Base-by-base conservation (phyloP, 2,888 invertebrate genomes). In the Celastrina argiolus region DNA sequence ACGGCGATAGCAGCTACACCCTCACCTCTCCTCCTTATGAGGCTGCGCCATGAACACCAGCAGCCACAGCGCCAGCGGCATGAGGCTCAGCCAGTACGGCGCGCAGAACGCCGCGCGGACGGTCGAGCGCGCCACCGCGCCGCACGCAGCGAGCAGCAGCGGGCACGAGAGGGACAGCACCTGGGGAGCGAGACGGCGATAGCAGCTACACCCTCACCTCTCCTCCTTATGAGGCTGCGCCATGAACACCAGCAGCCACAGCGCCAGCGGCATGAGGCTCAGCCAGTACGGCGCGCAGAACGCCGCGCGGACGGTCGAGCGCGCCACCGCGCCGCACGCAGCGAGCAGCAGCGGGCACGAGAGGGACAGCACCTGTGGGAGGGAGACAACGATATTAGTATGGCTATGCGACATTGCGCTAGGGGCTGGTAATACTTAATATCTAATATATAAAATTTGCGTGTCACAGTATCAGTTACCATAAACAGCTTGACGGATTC, bases 201-300 rank as follows among this genome's bases (percentile, higher is more conserved):
- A 18, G 31, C 6, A 31, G 4, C 5, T 31, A 31, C 4, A 2
- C 26, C n/a, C 64, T 39, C 10, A 92, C 92, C 94, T 89, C 80
- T 95, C 95, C 77, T 97, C 98, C 92, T 99, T 99, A 81, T 99
- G 99, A 1, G 98, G 95, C 81, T 98, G 97, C 0, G 94, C 77
- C 84, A 97, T 94, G 86, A 99, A 99, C 0, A 99, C 95, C 0
- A 92, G 75, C 7, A 98, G 91, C 99, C 99, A 99, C 14, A 98
- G 85, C 75, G 94, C 96, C 45, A 98, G 91, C 1, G 98, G 96
- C 75, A 95, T 91, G 65, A 97, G 86, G 14, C 95, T 95, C 42
- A 97, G 88, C 92, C 94, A 95, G 77, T 95, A 94, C 0, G 97
- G 96, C 51, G 95, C 90, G 77, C 94, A 94, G 73, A 94, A 92